Percentiles rank a stretch among this genome's conserved stretches.
phyloP scores from a whole-genome alignment of 1,140 invertebrate genomes.

The Pomacea maculata region DNA sequence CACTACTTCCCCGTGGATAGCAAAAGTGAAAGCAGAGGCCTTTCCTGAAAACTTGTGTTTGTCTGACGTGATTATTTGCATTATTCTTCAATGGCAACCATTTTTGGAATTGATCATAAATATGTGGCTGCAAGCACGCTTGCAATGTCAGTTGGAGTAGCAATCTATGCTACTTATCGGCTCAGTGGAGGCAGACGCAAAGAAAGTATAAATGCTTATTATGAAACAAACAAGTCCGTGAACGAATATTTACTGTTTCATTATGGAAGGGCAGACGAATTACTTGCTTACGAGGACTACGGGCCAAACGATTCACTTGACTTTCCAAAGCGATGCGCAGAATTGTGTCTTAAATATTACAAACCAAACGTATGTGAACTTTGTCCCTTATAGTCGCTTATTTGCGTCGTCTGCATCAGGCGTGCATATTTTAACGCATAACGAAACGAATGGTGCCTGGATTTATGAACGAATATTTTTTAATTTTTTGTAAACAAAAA shows the following conservation, averaged over 20 bases:
- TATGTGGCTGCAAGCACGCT: conserved; percentile 45
- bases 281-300: conserved; percentile 49
- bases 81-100: conserved; percentile 35
- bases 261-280: conserved; percentile 51
- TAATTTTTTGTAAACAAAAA: not conserved
- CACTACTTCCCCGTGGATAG: too few species aligned
- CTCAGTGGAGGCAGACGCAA: conserved; percentile 30
- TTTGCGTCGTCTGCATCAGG: not conserved
- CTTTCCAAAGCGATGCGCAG: conserved; percentile 63
- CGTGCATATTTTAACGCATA: not conserved
- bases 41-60: not conserved
- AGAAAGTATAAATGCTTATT: conserved; percentile 42
- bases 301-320: conserved; percentile 55
- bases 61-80: not conserved
- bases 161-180: conserved; percentile 54
- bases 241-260: conserved; percentile 63
- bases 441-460: not conserved
- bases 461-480: not conserved
- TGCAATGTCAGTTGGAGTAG: conserved; percentile 50
- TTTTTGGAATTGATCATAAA: conserved; percentile 56
- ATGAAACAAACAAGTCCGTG: conserved; percentile 59
- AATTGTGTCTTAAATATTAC: conserved; percentile 59
- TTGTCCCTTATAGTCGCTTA: not conserved
- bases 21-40: not conserved
- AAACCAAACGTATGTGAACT: conserved; percentile 34